These are phyloP conservation scores for Pristionchus fissidentatus DNA, from an alignment of 2,888 invertebrate genomes.

Conservation along the genomic window DNA sequence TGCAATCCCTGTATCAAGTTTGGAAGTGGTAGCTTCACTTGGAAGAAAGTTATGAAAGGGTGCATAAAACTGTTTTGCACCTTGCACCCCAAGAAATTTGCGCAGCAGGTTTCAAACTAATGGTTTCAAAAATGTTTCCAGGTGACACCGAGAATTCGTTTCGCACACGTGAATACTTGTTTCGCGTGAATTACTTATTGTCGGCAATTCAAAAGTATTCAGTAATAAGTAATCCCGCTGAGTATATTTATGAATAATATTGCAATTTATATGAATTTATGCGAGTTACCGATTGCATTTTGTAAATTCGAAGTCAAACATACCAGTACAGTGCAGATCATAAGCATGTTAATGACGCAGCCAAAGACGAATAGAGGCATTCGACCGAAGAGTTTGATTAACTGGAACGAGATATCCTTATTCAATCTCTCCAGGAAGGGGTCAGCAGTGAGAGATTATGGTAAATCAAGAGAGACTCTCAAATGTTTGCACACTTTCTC, in stretches of 20 bases:
- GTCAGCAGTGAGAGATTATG: background rate
- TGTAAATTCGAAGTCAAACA: slow-evolving; percentile 46
- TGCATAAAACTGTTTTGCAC: too few relatives aligned
- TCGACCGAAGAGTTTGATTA: slow-evolving; percentile 87
- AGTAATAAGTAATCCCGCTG: background rate
- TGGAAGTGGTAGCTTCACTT: too few relatives aligned
- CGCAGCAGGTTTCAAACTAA: too few relatives aligned
- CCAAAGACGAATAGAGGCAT: slow-evolving; percentile 87
- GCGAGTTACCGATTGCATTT: too few relatives aligned
- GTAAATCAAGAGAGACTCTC: too few relatives aligned
- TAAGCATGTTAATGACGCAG: slow-evolving; percentile 83
- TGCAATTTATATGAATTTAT: too few relatives aligned
- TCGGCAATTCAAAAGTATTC: background rate
- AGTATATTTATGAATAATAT: background rate
- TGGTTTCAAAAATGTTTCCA: too few relatives aligned
- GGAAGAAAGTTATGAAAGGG: too few relatives aligned
- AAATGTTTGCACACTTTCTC: too few relatives aligned
- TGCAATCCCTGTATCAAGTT: too few relatives aligned
- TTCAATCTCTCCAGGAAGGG: background rate
- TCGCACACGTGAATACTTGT: background rate
- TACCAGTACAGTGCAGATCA: slow-evolving; percentile 80
- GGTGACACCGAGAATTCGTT: too few relatives aligned
- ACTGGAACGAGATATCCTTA: slow-evolving; percentile 12
- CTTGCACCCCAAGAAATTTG: too few relatives aligned
- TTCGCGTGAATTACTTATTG: background rate